phyloP scores from a whole-genome alignment of 1,140 invertebrate species.

The Philaenus spumarius region DNA sequence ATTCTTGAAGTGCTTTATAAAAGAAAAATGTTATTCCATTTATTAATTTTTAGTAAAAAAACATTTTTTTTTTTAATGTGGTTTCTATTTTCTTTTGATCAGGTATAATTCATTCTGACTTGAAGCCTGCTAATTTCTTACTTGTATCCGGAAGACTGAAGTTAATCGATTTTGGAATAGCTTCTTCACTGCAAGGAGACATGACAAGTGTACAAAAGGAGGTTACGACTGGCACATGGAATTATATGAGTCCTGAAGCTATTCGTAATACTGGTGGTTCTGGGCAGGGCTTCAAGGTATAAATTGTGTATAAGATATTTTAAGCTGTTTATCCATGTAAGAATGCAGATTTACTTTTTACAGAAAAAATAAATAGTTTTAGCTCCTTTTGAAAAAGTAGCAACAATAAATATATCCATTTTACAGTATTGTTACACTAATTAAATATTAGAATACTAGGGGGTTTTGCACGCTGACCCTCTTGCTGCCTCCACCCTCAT shows the following conservation, averaged over 20 bases:
- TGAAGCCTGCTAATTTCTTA: slow-evolving; percentile 97
- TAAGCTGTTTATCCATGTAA: background rate
- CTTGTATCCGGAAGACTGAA: slow-evolving; percentile 81
- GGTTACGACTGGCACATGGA: slow-evolving; percentile 78
- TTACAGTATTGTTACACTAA: no score
- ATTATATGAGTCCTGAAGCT: slow-evolving; percentile 96
- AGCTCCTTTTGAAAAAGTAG: background rate
- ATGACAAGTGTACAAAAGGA: slow-evolving; percentile 85
- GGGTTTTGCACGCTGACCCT: no score
- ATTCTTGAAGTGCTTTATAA: no score
- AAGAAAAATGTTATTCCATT: no score
- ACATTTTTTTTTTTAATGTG: no score
- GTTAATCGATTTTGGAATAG: slow-evolving; percentile 97
- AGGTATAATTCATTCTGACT: slow-evolving; percentile 92
- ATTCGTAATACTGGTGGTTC: slow-evolving; percentile 41
- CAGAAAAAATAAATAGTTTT: background rate
- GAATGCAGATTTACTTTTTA: no score
- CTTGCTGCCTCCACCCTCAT: no score
- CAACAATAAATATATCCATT: no score
- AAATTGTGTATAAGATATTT: background rate
- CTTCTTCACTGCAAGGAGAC: slow-evolving; percentile 81
- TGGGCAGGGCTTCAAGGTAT: slow-evolving; percentile 22
- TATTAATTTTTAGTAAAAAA: no score
- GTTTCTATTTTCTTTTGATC: no score
- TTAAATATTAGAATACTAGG: no score